Base-by-base conservation (phyloP, 2,113 vertebrate species). In the Urocolius indicus region DNA sequence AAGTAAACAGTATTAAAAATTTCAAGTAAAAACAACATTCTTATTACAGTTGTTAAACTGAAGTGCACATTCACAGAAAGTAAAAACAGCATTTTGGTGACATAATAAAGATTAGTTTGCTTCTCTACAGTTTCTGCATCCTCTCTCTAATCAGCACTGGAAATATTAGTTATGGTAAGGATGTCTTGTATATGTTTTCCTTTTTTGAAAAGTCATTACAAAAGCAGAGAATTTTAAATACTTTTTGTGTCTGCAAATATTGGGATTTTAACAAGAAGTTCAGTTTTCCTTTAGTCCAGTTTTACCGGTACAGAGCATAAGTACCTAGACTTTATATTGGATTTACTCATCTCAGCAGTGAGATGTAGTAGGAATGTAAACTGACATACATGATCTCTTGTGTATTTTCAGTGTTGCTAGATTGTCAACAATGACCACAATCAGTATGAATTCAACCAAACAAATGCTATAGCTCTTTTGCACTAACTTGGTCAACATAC, bases 1-100 rank as follows among this genome's bases (percentile, higher is more conserved):
- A 93, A 96, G 68, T 34, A 90, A 85, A 48, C 11, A 68, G 49
- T 36, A 78, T 52, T 87, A 73, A 87, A 83, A 92, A 84, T 69
- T 57, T 93, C 77, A 30, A 84, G 48, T 69, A 52, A 69, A 57
- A 74, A 73, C 9, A 26, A 55, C 5, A n/a, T 72, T 94, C 57
- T 89, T 92, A 36, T 11, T 80, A 24, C 38, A 84, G n/a, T 32
- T 52, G 46, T 92, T 93, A 80, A 57, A 38, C 51, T 89, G 32
- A 80, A 68, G 12, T 81, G 6, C 71, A 3, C 76, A 41, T 51
- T 84, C 80, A 41, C 15, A 81, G 77, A 57, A 63, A 16, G 23
- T 51, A 55, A 81, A 84, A 20, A 4, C 3, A n/a, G 30, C 18
- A 23, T 86, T 72, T 86, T 71, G 10, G 11, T 30, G 58, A 43